A percentile compares a stretch with the other conserved stretches of the same genome.
Evolutionary conservation across 2,797 vertebrate genomes (phyloP).

Genomic region (Podarcis siculus): DNA sequence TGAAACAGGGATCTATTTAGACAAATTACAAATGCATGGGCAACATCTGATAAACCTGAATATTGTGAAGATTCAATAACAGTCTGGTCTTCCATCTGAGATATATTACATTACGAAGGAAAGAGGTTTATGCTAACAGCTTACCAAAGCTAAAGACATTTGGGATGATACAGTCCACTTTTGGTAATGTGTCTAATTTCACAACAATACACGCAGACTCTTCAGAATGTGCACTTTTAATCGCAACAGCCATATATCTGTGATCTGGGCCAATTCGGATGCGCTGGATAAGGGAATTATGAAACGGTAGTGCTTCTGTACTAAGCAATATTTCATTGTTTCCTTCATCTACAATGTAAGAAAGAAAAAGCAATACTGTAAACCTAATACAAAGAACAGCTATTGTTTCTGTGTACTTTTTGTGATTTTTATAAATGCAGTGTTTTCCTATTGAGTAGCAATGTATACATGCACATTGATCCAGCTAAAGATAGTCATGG

Average conservation of each 20-base stretch:
- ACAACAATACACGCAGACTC: slow-evolving; percentile 83
- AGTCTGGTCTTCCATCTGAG: not conserved
- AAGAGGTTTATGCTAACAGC: slow-evolving; percentile 42
- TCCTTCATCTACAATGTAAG: slow-evolving; percentile 70
- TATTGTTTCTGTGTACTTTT: slow-evolving; percentile 13
- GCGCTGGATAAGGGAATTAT: slow-evolving; percentile 83
- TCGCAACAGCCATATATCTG: slow-evolving; percentile 82
- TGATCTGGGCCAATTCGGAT: slow-evolving; percentile 90
- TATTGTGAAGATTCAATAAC: not conserved
- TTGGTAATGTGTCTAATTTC: slow-evolving; percentile 73
- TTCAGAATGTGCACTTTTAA: slow-evolving; percentile 82
- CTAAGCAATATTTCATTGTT: slow-evolving; percentile 82
- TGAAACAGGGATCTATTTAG: not conserved
- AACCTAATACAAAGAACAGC: not conserved
- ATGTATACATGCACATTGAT: not conserved
- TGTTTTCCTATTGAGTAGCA: slow-evolving; percentile 30
- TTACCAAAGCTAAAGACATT: slow-evolving; percentile 91
- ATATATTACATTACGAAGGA: not conserved
- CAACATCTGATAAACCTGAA: not conserved
- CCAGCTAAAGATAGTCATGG: not conserved
- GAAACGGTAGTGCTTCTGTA: slow-evolving; percentile 75
- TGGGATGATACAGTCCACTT: slow-evolving; percentile 78
- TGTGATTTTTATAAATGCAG: slow-evolving; percentile 10
- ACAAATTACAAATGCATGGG: not conserved
- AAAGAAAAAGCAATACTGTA: slow-evolving; percentile 25